Base-by-base conservation (phyloP, 2,888 invertebrate species). In the Omphaloscelis lunosa region DNA sequence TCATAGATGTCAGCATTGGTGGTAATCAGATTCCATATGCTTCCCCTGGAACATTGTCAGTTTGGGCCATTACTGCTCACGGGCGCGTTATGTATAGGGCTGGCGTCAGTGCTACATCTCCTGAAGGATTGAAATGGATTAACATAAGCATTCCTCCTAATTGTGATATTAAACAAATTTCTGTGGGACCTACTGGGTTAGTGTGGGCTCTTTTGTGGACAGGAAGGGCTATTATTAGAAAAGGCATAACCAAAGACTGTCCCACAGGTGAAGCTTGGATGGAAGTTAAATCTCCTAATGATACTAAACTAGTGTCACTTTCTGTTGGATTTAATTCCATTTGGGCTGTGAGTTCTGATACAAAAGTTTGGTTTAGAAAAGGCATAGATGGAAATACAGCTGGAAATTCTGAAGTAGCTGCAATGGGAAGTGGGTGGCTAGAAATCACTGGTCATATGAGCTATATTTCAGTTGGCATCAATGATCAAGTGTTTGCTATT, bases 41-140 rank as follows among this genome's bases (percentile, higher is more conserved):
- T 39, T 97, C 97, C 80, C 96, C 97, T 27, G 98, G 98, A 41
- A 97, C 97, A 59, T 97, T 99, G 89, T 96, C 98, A 79, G 99
- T 99, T 15, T 99, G 99, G 99, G 98, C 99, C 17, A 98, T 99
- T 72, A 99, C 99, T 48, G 98, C 99, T 53, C 98, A 99, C 92
- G 99, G 99, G 72, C 97, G 99, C 91, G 98, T 99, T 45, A 98
- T 99, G 98, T 98, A 98, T 90, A 97, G 99, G 88, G 97, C 98
- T 78, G 98, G 98, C 23, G 99, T 99, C 2, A 98, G 97, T 83
- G 97, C 97, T 69, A 97, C 97, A 59, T 98, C 98, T 34, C 99
- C 99, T 2, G 99, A 99, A 96, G 99, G 99, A 3, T 97, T 97
- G 71, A 97, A 98, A 69, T 99, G 99, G 99, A 97, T 97, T 34